A percentile compares a stretch with the other conserved stretches of the same genome.
Evolutionary conservation across 2,888 invertebrate species (phyloP).

Genomic region (Myopa tessellatipennis): DNA sequence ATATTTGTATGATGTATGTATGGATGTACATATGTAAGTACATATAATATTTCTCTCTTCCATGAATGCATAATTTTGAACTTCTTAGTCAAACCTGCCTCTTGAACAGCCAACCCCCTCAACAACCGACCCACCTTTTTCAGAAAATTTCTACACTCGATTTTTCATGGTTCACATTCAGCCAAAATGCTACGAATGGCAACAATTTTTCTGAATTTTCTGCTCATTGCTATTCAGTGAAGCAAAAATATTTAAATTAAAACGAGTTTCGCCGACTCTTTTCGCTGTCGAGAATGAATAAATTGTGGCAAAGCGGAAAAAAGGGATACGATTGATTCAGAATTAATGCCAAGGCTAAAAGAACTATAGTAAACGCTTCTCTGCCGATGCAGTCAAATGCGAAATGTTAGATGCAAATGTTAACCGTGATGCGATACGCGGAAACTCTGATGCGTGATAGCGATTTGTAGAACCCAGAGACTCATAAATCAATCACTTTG

Average conservation of each 20-base stretch:
- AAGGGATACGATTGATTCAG: constrained; percentile 3
- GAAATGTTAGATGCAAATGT: not conserved
- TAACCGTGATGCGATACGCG: not conserved
- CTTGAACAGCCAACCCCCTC: no score
- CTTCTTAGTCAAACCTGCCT: no score
- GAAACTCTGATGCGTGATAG: not conserved
- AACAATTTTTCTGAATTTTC: constrained; percentile 4
- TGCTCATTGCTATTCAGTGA: constrained; percentile 16
- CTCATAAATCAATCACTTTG: constrained; percentile 11
- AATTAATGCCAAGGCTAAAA: constrained; percentile 16
- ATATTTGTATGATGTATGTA: no score
- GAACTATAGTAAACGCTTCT: constrained; percentile 1
- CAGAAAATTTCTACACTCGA: no score
- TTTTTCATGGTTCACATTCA: no score
- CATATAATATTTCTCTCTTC: no score
- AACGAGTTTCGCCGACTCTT: constrained; percentile 14
- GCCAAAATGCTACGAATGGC: not conserved
- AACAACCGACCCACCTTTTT: no score
- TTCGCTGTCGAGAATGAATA: not conserved
- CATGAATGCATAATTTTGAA: no score
- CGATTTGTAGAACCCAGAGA: not conserved
- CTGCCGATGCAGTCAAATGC: not conserved
- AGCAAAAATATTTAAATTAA: constrained; percentile 35
- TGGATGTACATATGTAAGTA: no score
- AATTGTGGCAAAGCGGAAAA: constrained; percentile 4